Conservation (phyloP, 2,888 invertebrate genomes). For the Eilema griseolum region DNA sequence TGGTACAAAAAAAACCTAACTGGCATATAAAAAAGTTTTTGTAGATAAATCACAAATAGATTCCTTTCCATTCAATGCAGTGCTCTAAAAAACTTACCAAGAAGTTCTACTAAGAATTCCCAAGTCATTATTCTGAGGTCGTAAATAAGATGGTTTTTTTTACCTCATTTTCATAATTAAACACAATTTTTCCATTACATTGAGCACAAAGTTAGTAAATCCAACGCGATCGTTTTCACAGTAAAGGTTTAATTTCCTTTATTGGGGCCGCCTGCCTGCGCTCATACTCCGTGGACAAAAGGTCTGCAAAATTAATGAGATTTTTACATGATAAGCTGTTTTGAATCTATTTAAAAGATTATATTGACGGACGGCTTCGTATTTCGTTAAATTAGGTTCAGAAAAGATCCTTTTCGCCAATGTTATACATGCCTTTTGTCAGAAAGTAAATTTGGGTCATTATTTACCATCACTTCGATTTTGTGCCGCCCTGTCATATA, state of each 20-base stretch:
- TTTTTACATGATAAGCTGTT: conserved; percentile 59
- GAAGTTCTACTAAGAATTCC: not conserved
- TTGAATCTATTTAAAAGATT: conserved; percentile 38
- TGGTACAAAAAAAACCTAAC: no score
- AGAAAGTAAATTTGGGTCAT: not conserved
- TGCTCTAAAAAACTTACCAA: not conserved
- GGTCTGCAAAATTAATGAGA: conserved; percentile 56
- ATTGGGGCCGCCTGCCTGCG: conserved; percentile 32
- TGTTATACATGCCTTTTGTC: not conserved
- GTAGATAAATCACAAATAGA: no score
- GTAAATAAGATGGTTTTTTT: conserved; percentile 41
- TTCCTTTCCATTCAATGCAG: not conserved
- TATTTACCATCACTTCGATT: not conserved
- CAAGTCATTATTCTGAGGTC: conserved; percentile 20
- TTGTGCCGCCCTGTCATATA: not conserved
- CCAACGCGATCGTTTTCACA: conserved; percentile 32
- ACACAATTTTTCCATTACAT: conserved; percentile 27
- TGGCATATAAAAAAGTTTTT: no score
- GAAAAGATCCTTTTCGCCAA: not conserved
- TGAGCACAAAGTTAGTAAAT: conserved; percentile 35
- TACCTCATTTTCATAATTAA: conserved; percentile 50
- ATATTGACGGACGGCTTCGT: conserved; percentile 27
- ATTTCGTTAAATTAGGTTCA: conserved; percentile 23
- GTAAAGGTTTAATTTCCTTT: conserved; percentile 55
- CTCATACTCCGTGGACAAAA: conserved; percentile 44